Conservation (phyloP, 2,797 vertebrate species). For the Scolopax rusticola region DNA sequence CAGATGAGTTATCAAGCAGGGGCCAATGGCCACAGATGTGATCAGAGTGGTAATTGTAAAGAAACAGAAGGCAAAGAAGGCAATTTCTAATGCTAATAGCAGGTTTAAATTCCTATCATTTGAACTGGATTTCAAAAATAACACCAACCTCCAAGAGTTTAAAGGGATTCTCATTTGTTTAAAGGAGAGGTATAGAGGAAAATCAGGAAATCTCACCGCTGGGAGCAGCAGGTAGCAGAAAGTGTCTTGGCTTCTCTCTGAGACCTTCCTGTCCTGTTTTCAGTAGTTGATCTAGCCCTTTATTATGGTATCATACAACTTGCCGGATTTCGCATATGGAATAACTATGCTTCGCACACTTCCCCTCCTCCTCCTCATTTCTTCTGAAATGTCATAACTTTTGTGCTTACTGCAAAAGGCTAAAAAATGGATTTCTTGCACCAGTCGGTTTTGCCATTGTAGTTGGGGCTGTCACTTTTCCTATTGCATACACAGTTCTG, state of each 20-base stretch:
- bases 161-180: neutral
- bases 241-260: rapidly evolving
- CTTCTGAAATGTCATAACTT: neutral
- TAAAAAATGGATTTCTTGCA: neutral
- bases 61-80: neutral
- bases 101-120: neutral
- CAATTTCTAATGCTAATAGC: neutral
- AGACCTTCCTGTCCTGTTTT: neutral
- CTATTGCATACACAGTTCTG: neutral
- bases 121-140: neutral
- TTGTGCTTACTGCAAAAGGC: neutral
- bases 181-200: neutral
- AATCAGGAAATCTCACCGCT: neutral
- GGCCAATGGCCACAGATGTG: neutral
- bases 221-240: neutral
- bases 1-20: neutral
- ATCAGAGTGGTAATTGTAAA: neutral
- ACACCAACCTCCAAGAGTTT: neutral
- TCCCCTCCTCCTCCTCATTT: neutral
- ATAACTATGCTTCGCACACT: neutral
- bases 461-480: neutral
- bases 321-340: neutral
- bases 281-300: neutral
- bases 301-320: neutral
- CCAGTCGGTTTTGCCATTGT: neutral